Evolutionary conservation across 2,113 vertebrate species (phyloP).

Genomic region (Opisthocomus hoazin): DNA sequence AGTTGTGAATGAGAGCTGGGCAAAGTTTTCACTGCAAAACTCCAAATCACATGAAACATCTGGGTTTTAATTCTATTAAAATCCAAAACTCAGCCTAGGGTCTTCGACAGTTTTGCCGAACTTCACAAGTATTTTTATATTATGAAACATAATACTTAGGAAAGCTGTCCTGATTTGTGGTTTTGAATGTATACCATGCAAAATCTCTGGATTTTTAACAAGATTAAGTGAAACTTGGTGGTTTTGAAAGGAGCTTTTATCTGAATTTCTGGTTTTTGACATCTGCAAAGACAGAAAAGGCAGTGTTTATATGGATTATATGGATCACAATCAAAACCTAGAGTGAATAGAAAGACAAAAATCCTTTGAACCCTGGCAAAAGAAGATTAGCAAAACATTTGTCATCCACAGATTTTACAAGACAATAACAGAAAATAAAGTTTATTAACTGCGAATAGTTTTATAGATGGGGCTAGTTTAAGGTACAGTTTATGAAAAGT

Average conservation of each 20-base stretch:
- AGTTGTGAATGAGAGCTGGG: background rate
- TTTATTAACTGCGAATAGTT: background rate
- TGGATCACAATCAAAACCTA: background rate
- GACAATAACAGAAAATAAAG: background rate
- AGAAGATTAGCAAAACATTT: background rate
- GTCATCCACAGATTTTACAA: background rate
- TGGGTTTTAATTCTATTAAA: slow-evolving; percentile 16
- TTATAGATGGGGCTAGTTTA: background rate
- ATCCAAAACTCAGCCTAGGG: background rate
- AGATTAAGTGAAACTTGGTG: background rate
- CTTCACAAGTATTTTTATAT: slow-evolving; percentile 12
- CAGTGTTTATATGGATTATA: background rate
- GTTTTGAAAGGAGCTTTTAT: background rate
- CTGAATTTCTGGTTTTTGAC: background rate
- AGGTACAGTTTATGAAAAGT: background rate
- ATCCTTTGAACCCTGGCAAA: background rate
- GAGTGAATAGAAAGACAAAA: background rate
- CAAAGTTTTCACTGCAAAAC: background rate
- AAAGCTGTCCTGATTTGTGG: slow-evolving; percentile 8
- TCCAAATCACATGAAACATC: slow-evolving; percentile 5
- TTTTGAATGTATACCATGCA: background rate
- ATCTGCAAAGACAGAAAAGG: background rate
- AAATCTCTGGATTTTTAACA: background rate
- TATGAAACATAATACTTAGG: background rate
- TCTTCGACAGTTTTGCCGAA: slow-evolving; percentile 45